A percentile compares a stretch with the other conserved stretches of the same genome.
Conservation (phyloP, 1,140 invertebrate genomes). For the Adelges cooleyi region DNA sequence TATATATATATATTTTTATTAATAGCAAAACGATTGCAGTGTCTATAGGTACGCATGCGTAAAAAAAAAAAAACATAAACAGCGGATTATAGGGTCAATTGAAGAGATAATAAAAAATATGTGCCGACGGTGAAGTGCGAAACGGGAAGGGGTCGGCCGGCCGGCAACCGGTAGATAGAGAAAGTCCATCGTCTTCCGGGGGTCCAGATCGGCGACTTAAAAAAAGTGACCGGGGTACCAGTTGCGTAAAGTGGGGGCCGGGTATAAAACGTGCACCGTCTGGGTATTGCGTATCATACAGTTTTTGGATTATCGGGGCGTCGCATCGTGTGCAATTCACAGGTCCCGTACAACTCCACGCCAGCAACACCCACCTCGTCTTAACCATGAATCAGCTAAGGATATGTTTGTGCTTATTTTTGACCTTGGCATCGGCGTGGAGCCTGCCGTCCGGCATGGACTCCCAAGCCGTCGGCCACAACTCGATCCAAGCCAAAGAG, state of each 20-base stretch:
- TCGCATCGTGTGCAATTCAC: slow-evolving; percentile 3
- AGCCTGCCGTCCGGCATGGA: slow-evolving; percentile 18
- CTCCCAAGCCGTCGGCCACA: slow-evolving; percentile 36
- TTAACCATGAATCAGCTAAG: slow-evolving; percentile 3
- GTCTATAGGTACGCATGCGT: no score
- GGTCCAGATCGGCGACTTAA: slow-evolving; percentile 12
- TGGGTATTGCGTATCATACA: not conserved
- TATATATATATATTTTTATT: no score
- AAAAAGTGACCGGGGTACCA: not conserved
- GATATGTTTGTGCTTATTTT: slow-evolving; percentile 1
- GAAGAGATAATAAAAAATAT: not conserved
- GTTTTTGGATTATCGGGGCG: slow-evolving; percentile 25
- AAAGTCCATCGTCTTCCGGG: slow-evolving; percentile 25
- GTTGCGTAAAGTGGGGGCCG: slow-evolving; percentile 8
- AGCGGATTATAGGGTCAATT: not conserved
- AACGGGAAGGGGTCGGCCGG: not conserved
- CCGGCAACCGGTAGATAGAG: slow-evolving; percentile 11
- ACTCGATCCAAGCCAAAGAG: slow-evolving; percentile 50
- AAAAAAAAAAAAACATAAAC: not conserved
- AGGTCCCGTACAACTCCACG: not conserved
- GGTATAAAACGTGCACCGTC: slow-evolving; percentile 5
- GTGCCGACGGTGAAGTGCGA: not conserved
- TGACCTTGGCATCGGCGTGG: not conserved
- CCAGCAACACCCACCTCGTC: not conserved
- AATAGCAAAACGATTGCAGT: no score